Evolutionary conservation across 2,888 invertebrate species (phyloP).

Genomic region (Spodoptera exigua): DNA sequence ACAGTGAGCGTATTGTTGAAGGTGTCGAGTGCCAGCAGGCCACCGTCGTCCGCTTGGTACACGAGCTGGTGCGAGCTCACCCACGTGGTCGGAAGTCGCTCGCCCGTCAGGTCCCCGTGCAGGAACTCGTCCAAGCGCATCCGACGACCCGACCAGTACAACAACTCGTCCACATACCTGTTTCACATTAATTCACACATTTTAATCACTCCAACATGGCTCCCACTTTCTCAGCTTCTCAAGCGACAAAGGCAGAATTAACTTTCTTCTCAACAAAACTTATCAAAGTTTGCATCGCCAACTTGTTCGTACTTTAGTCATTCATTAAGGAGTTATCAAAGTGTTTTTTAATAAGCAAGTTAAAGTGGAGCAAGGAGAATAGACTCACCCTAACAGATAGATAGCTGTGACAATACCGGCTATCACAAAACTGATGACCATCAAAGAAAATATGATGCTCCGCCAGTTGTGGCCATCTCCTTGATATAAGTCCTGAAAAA

Average conservation of each 20-base stretch:
- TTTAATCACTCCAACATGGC: neutral
- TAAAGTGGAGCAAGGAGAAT: conserved; percentile 17
- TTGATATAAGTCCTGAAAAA: conserved; percentile 92
- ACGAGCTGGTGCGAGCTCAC: conserved; percentile 94
- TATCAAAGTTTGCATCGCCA: conserved; percentile 41
- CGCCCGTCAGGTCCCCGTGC: conserved; percentile 93
- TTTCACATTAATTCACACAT: conserved; percentile 22
- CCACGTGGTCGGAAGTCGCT: conserved; percentile 94
- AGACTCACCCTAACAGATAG: conserved; percentile 93
- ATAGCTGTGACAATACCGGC: conserved; percentile 96
- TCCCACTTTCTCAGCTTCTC: conserved; percentile 6
- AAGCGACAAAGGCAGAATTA: conserved; percentile 35
- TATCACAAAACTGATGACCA: conserved; percentile 96
- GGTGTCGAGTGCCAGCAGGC: conserved; percentile 94
- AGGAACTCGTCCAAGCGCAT: conserved; percentile 96
- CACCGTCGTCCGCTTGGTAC: conserved; percentile 96
- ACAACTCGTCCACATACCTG: conserved; percentile 95
- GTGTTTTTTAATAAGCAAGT: conserved; percentile 26
- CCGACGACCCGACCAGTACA: conserved; percentile 96
- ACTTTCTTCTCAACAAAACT: conserved; percentile 36
- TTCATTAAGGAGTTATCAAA: conserved; percentile 36
- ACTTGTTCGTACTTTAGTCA: conserved; percentile 33
- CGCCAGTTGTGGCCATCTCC: conserved; percentile 96
- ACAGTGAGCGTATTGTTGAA: conserved; percentile 93
- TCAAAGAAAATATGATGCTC: conserved; percentile 95